Conservation (phyloP, 2,113 vertebrate genomes). For the Oryzias celebensis region DNA sequence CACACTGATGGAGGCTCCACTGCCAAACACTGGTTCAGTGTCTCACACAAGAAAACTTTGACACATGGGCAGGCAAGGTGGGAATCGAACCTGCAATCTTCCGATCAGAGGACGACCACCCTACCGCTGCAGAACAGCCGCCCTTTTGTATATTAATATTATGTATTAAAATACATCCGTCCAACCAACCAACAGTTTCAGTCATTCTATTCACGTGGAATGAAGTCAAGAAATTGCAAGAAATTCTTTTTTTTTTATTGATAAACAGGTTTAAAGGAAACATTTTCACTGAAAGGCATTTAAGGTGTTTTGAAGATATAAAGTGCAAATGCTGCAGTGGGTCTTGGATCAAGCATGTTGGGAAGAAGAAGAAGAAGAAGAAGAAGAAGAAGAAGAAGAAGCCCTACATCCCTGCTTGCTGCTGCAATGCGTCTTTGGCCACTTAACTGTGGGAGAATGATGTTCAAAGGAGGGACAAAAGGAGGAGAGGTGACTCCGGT, state of each 20-base stretch:
- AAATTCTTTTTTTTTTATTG: conserved; percentile 41
- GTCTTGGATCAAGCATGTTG: neutral
- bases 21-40: too few relatives aligned
- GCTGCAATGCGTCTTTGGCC: neutral
- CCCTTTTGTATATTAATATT: too few relatives aligned
- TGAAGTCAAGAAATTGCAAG: conserved; percentile 24
- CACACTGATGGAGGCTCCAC: too few relatives aligned
- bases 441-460: conserved; percentile 1
- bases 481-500: neutral
- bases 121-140: too few relatives aligned
- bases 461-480: conserved; percentile 12
- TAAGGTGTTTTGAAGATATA: conserved; percentile 11
- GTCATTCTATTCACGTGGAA: too few relatives aligned
- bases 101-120: too few relatives aligned
- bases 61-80: too few relatives aligned
- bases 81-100: too few relatives aligned
- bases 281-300: neutral
- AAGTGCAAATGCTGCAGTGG: conserved; percentile 54
- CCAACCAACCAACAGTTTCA: neutral
- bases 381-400: conserved; percentile 2
- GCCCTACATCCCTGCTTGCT: neutral
- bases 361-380: too few relatives aligned
- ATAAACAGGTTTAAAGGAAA: conserved; percentile 19
- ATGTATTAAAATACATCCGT: neutral
- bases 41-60: too few relatives aligned